Evolutionary conservation across 2,888 invertebrate genomes (phyloP).

Genomic region (Acanthacorydalis orientalis): DNA sequence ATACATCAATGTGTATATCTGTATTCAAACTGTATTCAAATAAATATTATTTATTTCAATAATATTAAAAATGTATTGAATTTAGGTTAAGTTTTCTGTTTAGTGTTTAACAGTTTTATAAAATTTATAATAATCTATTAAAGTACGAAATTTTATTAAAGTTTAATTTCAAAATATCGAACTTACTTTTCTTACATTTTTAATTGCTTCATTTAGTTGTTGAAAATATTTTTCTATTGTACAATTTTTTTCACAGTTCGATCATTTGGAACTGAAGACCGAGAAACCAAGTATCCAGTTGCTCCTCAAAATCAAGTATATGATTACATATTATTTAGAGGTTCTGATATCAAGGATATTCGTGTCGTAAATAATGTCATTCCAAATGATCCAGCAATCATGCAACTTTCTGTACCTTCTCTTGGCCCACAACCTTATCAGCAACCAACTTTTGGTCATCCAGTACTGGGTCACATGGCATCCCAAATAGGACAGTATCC

Average conservation of each 20-base stretch:
- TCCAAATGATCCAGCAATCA: conserved; percentile 97
- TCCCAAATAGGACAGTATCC: conserved; percentile 32
- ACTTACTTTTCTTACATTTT: too few relatives aligned
- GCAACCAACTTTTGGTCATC: conserved; percentile 54
- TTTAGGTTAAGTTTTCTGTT: too few relatives aligned
- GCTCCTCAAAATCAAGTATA: conserved; percentile 95
- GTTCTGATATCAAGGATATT: conserved; percentile 97
- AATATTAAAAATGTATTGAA: too few relatives aligned
- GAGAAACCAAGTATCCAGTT: conserved; percentile 88
- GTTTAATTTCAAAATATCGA: too few relatives aligned
- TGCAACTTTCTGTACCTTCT: conserved; percentile 68
- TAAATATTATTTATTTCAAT: too few relatives aligned
- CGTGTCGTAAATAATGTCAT: conserved; percentile 79
- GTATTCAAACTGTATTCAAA: too few relatives aligned
- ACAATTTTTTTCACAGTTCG: conserved; percentile 51
- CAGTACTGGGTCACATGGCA: conserved; percentile 42
- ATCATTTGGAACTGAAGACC: conserved; percentile 97
- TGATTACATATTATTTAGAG: conserved; percentile 96
- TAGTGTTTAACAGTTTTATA: too few relatives aligned
- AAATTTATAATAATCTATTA: too few relatives aligned
- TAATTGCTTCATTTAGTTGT: too few relatives aligned
- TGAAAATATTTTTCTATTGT: too few relatives aligned
- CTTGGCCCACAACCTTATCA: conserved; percentile 41
- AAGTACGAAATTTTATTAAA: too few relatives aligned
- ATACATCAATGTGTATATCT: too few relatives aligned